Percentiles rank a stretch among this genome's conserved stretches.
Conservation (phyloP, 2,113 vertebrate species). For the Oreochromis niloticus region DNA sequence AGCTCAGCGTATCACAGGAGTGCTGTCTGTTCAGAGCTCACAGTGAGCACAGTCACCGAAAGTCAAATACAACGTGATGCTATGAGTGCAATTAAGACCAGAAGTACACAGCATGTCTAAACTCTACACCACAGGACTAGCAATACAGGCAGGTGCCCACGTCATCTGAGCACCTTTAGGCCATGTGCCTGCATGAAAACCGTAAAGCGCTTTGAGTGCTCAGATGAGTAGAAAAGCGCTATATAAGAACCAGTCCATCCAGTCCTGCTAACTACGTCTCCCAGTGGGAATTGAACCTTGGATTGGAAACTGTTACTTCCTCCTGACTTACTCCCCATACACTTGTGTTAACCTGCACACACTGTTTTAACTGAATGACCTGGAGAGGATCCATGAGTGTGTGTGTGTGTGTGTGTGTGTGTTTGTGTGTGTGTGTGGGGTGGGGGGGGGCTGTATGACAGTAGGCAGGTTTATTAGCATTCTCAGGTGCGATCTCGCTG, state of each 20-base stretch:
- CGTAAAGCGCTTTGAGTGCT: too few relatives aligned
- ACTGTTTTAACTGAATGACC: constrained; percentile 36
- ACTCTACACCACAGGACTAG: not conserved
- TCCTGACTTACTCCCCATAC: constrained; percentile 20
- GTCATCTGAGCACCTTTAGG: not conserved
- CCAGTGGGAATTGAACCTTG: constrained; percentile 3
- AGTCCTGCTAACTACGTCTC: not conserved
- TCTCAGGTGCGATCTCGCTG: not conserved
- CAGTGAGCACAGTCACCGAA: not conserved
- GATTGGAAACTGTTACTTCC: constrained; percentile 9
- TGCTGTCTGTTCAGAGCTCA: constrained; percentile 14
- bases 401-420: not conserved
- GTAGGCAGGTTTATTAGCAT: constrained; percentile 26
- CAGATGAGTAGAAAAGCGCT: too few relatives aligned
- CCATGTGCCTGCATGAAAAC: not conserved
- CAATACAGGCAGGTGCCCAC: not conserved
- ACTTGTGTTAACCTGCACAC: constrained; percentile 12
- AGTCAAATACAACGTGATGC: not conserved
- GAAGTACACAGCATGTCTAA: not conserved
- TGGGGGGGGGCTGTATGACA: not conserved
- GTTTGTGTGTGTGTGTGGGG: not conserved
- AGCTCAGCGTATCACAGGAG: constrained; percentile 38
- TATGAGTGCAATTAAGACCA: not conserved
- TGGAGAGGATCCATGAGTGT: not conserved
- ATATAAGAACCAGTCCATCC: too few relatives aligned